Conservation (phyloP, 2,797 vertebrate genomes). For the Bovichtus variegatus region DNA sequence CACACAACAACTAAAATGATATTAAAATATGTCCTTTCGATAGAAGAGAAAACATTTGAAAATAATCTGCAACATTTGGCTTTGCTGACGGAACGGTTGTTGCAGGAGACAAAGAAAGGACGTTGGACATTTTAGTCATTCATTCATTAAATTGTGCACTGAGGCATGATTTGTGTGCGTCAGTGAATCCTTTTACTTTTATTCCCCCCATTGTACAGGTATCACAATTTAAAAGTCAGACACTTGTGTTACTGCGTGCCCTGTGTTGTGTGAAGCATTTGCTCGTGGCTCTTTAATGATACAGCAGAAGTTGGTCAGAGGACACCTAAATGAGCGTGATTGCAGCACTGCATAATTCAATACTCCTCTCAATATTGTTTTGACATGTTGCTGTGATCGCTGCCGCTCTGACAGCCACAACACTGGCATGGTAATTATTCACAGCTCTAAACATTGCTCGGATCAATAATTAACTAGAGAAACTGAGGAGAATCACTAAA, state of each 20-base stretch:
- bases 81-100: not conserved
- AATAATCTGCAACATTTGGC: not conserved
- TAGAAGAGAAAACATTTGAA: not conserved
- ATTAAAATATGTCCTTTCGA: not conserved
- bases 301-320: conserved; percentile 52
- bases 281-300: conserved; percentile 24
- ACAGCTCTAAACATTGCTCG: conserved; percentile 70
- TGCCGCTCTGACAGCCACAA: conserved; percentile 67
- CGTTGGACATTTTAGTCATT: not conserved
- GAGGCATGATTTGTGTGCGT: not conserved
- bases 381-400: conserved; percentile 67
- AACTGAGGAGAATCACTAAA: conserved; percentile 61
- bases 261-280: conserved; percentile 3
- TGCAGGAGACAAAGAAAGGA: not conserved
- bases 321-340: conserved; percentile 61
- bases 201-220: not conserved
- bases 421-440: conserved; percentile 79
- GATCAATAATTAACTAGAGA: conserved; percentile 80
- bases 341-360: conserved; percentile 78
- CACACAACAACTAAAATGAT: not conserved
- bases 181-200: not conserved
- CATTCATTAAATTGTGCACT: not conserved
- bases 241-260: not conserved
- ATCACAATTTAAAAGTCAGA: not conserved
- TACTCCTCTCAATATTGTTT: conserved; percentile 78